phyloP scores from a whole-genome alignment of 2,113 vertebrate genomes.

The Lamprologus tigripictilis region DNA sequence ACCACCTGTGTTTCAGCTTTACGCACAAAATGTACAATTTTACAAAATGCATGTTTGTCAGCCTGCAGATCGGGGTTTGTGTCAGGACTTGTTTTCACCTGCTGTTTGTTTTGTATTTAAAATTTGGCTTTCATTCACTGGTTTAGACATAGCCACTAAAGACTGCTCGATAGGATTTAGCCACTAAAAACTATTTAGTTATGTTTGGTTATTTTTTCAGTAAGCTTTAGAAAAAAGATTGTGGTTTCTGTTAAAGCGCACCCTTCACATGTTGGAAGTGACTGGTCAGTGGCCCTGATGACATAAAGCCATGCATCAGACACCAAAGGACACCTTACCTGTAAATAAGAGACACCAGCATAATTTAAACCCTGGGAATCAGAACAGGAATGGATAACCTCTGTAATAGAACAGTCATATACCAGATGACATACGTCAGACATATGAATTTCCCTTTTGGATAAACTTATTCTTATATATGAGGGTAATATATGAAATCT shows the following conservation, averaged over 20 bases:
- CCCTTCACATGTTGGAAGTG: neutral
- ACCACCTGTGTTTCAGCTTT: neutral
- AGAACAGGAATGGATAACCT: neutral
- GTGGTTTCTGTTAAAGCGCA: neutral
- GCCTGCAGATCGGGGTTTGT: neutral
- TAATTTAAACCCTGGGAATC: neutral
- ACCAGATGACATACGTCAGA: neutral
- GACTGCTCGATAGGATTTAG: neutral
- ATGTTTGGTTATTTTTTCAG: neutral
- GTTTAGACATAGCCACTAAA: neutral
- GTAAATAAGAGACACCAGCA: neutral
- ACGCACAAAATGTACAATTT: neutral
- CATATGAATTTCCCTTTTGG: neutral
- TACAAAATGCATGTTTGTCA: neutral
- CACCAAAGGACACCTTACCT: neutral
- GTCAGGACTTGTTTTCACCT: neutral
- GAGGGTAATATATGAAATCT: neutral
- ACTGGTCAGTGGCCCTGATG: neutral
- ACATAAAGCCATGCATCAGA: neutral
- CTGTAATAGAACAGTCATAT: neutral
- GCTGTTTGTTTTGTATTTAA: neutral
- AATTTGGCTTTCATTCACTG: neutral
- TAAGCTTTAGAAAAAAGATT: neutral
- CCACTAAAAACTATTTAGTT: neutral
- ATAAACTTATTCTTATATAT: neutral